Conservation (phyloP, 2,113 vertebrate species). For the Myanophis thanlyinensis region DNA sequence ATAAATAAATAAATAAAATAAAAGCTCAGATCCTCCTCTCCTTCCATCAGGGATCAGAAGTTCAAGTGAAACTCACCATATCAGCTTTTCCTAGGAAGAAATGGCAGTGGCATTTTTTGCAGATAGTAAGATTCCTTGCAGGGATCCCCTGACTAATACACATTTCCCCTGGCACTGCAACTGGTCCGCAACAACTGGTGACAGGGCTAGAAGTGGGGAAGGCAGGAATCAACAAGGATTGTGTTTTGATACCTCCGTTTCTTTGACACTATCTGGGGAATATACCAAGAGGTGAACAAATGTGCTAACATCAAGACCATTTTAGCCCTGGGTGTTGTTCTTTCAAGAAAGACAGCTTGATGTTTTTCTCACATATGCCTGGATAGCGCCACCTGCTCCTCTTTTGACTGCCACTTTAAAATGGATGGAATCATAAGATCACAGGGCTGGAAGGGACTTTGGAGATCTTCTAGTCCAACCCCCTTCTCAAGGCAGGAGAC, state of each 20-base stretch:
- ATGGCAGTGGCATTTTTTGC: background rate
- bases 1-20: too few species aligned
- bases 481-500: background rate
- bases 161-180: background rate
- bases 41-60: background rate
- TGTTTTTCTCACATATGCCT: background rate
- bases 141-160: background rate
- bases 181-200: background rate
- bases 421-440: background rate
- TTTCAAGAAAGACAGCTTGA: background rate
- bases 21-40: background rate
- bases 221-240: background rate
- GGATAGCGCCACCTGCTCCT: background rate
- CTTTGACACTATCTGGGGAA: background rate
- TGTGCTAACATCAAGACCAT: background rate
- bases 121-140: background rate
- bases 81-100: background rate
- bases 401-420: background rate
- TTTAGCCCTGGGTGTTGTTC: background rate
- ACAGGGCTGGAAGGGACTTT: background rate
- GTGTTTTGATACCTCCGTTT: background rate
- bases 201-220: background rate
- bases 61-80: background rate
- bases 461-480: background rate
- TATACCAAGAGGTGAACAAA: background rate